phyloP scores from a whole-genome alignment of 2,888 invertebrate genomes.

The Latrodectus elegans region DNA sequence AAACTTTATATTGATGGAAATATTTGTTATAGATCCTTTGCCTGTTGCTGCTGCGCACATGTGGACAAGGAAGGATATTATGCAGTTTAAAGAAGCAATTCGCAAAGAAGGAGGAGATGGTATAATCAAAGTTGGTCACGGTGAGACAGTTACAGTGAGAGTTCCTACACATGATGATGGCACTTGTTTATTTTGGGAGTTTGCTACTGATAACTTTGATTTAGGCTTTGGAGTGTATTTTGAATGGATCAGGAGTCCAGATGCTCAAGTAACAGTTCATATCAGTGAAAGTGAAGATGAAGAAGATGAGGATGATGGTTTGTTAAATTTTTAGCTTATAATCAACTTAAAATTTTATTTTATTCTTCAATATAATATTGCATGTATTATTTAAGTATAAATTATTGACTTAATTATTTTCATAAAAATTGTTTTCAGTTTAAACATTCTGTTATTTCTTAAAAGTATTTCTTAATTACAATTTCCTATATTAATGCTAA shows the following conservation, averaged over 20 bases:
- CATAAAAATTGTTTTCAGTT: no score
- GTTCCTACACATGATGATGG: conserved; percentile 98
- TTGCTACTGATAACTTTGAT: conserved; percentile 98
- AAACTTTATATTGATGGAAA: no score
- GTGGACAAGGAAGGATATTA: conserved; percentile 95
- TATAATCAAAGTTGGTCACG: conserved; percentile 93
- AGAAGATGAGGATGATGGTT: conserved; percentile 81
- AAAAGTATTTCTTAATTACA: no score
- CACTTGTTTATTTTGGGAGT: conserved; percentile 97
- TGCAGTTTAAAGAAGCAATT: conserved; percentile 92
- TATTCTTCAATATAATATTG: no score
- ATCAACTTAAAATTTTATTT: no score
- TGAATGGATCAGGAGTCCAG: conserved; percentile 94
- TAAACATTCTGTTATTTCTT: no score
- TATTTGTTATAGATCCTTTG: conserved; percentile 38
- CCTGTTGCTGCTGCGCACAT: conserved; percentile 83
- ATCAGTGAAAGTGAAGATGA: conserved; percentile 97
- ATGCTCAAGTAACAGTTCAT: conserved; percentile 91
- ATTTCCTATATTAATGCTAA: no score
- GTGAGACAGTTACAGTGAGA: conserved; percentile 95
- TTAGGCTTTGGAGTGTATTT: conserved; percentile 98
- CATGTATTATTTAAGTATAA: background rate
- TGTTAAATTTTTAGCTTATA: background rate
- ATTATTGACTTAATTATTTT: background rate
- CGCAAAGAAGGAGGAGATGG: conserved; percentile 88